Conservation (phyloP, 2,888 invertebrate species). For the Ectropis crepuscularia region DNA sequence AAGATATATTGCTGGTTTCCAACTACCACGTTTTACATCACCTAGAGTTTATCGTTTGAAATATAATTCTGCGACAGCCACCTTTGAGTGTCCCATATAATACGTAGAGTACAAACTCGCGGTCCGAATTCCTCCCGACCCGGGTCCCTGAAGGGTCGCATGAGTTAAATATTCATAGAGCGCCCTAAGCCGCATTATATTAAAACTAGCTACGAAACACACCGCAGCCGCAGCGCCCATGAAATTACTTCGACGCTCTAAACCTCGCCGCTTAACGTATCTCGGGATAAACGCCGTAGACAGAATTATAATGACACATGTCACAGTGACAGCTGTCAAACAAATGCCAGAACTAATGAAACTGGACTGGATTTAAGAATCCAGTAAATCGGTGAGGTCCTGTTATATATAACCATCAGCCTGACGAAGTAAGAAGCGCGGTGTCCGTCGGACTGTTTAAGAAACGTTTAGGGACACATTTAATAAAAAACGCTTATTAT, state of each 20-base stretch:
- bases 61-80: background rate
- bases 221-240: constrained; percentile 33
- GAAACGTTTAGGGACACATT: too few relatives aligned
- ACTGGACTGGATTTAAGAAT: too few relatives aligned
- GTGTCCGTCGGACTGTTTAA: too few relatives aligned
- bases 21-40: too few relatives aligned
- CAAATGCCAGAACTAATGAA: too few relatives aligned
- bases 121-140: constrained; percentile 17
- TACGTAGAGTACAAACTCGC: constrained; percentile 4
- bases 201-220: constrained; percentile 42
- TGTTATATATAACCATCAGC: too few relatives aligned
- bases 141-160: constrained; percentile 41
- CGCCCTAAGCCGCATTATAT: constrained; percentile 46
- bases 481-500: too few relatives aligned
- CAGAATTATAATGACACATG: too few relatives aligned
- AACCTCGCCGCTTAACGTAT: constrained; percentile 14
- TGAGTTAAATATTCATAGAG: constrained; percentile 53
- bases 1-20: too few relatives aligned
- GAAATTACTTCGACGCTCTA: constrained; percentile 28
- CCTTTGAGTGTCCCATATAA: constrained; percentile 4
- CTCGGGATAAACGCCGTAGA: constrained; percentile 3
- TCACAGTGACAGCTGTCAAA: too few relatives aligned
- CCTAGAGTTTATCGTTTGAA: background rate
- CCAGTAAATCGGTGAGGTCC: too few relatives aligned
- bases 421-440: too few relatives aligned